phyloP scores from a whole-genome alignment of 1,140 invertebrate species.

The Pachypsylla venusta region DNA sequence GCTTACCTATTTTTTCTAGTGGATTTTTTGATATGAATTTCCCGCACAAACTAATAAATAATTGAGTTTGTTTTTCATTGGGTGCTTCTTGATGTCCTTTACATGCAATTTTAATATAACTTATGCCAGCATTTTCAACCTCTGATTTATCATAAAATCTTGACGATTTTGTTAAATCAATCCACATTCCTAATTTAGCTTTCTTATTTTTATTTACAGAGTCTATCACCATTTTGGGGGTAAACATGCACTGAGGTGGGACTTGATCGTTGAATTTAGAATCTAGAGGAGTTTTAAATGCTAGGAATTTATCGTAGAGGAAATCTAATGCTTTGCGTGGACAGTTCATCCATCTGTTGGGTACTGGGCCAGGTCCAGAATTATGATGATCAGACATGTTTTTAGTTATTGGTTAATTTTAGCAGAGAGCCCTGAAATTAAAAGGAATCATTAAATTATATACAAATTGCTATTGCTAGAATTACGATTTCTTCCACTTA shows the following conservation, averaged over 20 bases:
- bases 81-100: conserved; percentile 71
- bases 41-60: conserved; percentile 61
- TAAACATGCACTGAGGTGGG: conserved; percentile 60
- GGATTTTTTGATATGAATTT: conserved; percentile 67
- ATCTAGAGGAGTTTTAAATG: conserved; percentile 84
- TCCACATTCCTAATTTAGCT: conserved; percentile 83
- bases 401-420: too few relatives aligned
- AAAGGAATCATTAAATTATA: too few relatives aligned
- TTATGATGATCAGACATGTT: conserved; percentile 9
- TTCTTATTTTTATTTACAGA: conserved; percentile 42
- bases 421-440: too few relatives aligned
- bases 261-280: conserved; percentile 62
- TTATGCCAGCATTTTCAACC: conserved; percentile 55
- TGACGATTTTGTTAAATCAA: conserved; percentile 89
- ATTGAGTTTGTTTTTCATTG: conserved; percentile 53
- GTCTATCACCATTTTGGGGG: conserved; percentile 66
- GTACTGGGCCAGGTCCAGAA: conserved; percentile 46
- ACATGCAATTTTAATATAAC: conserved; percentile 76
- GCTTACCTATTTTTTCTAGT: conserved; percentile 51
- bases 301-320: conserved; percentile 66
- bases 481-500: background rate
- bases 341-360: conserved; percentile 81
- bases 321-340: conserved; percentile 64
- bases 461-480: background rate
- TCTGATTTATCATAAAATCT: conserved; percentile 76